phyloP scores from a whole-genome alignment of 2,113 vertebrate genomes.

The Halcyon senegalensis region DNA sequence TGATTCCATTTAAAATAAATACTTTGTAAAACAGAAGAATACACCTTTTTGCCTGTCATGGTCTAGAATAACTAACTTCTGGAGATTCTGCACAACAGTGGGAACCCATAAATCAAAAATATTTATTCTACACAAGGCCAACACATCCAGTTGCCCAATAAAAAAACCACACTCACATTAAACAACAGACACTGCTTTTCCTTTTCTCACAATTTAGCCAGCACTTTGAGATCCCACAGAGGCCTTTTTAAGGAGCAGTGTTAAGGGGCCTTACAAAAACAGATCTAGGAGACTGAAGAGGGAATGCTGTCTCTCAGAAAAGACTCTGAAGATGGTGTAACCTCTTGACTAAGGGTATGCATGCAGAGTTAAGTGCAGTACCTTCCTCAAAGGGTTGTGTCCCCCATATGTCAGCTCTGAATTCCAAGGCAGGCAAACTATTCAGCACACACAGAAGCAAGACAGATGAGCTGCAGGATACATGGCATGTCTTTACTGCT shows the following conservation, averaged over 20 bases:
- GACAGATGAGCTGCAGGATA: neutral
- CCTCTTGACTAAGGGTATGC: neutral
- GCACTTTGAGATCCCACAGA: neutral
- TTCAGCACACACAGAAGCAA: neutral
- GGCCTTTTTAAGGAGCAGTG: neutral
- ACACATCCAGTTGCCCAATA: neutral
- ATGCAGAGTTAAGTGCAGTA: neutral
- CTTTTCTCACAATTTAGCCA: neutral
- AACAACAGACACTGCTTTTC: neutral
- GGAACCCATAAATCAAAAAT: neutral
- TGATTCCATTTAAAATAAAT: neutral
- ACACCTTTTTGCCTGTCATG: neutral
- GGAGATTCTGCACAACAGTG: neutral
- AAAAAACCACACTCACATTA: neutral
- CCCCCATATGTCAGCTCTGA: neutral
- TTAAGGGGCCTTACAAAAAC: neutral
- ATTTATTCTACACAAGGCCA: neutral
- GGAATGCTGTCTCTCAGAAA: neutral
- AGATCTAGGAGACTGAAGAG: neutral
- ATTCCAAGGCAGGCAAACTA: neutral
- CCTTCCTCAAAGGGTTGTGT: neutral
- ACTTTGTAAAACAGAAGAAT: neutral
- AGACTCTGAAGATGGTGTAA: neutral
- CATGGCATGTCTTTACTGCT: fast-evolving
- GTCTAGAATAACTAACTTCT: neutral